Conservation (phyloP, 2,888 invertebrate species). For the Oxycera nigricornis region DNA sequence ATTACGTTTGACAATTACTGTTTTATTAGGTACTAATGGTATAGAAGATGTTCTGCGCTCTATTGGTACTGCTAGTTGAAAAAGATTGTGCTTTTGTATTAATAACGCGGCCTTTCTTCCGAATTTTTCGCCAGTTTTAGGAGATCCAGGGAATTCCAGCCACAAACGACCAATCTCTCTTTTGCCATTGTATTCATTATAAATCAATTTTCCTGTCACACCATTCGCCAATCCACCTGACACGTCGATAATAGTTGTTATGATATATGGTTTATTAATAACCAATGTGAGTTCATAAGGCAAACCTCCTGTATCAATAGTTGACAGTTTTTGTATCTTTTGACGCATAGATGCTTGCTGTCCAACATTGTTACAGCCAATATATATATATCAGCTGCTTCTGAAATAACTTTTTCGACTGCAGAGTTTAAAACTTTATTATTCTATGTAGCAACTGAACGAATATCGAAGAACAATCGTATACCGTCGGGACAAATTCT, state of each 20-base stretch:
- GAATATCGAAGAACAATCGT: background rate
- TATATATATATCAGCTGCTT: background rate
- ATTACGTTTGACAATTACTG: slow-evolving; percentile 47
- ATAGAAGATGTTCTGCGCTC: too few relatives aligned
- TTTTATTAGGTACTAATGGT: too few relatives aligned
- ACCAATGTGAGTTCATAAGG: background rate
- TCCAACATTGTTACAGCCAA: background rate
- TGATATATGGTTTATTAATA: background rate
- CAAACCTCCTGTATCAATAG: background rate
- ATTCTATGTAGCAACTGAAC: background rate
- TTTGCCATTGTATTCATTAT: background rate
- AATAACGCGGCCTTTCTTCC: background rate
- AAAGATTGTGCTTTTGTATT: background rate
- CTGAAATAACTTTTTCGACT: background rate
- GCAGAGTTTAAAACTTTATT: background rate
- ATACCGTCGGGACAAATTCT: background rate
- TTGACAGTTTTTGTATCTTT: background rate
- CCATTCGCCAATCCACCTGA: background rate
- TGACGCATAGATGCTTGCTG: background rate
- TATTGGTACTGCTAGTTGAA: slow-evolving; percentile 7
- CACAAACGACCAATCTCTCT: background rate
- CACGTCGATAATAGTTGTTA: background rate
- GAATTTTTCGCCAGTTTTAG: background rate
- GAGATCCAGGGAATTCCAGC: background rate
- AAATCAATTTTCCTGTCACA: background rate